phyloP scores from a whole-genome alignment of 2,797 vertebrate species.

The Spatula versicolor region DNA sequence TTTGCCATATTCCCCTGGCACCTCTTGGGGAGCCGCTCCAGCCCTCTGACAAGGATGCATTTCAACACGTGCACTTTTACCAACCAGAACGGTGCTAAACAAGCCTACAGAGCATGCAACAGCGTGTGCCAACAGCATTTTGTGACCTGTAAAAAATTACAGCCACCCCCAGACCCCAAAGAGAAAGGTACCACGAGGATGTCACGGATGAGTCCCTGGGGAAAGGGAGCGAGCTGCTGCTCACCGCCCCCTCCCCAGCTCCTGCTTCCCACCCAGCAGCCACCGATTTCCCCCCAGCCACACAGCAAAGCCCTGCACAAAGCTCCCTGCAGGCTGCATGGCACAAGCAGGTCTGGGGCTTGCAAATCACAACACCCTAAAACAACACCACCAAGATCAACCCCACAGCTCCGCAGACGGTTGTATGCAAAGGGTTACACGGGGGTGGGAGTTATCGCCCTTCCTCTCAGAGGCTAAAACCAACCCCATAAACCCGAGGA shows the following conservation, averaged over 20 bases:
- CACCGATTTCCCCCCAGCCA: not conserved
- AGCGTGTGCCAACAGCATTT: rapidly evolving
- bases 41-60: rapidly evolving
- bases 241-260: not conserved
- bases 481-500: slow-evolving; percentile 63
- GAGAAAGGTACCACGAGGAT: not conserved
- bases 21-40: not conserved
- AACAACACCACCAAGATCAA: not conserved
- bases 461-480: slow-evolving; percentile 65
- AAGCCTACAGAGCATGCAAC: not conserved
- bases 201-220: not conserved
- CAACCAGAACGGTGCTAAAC: not conserved
- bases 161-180: not conserved
- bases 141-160: not conserved
- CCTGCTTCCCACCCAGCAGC: not conserved
- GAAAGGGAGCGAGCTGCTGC: not conserved
- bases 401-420: too few relatives aligned
- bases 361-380: not conserved
- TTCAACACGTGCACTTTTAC: rapidly evolving
- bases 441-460: slow-evolving; percentile 11
- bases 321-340: not conserved
- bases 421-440: not conserved
- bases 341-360: not conserved
- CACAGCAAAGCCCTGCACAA: not conserved
- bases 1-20: not conserved